A percentile compares a stretch with the other conserved stretches of the same genome.
Conservation (phyloP, 2,113 vertebrate genomes). For the Colinus virginianus region DNA sequence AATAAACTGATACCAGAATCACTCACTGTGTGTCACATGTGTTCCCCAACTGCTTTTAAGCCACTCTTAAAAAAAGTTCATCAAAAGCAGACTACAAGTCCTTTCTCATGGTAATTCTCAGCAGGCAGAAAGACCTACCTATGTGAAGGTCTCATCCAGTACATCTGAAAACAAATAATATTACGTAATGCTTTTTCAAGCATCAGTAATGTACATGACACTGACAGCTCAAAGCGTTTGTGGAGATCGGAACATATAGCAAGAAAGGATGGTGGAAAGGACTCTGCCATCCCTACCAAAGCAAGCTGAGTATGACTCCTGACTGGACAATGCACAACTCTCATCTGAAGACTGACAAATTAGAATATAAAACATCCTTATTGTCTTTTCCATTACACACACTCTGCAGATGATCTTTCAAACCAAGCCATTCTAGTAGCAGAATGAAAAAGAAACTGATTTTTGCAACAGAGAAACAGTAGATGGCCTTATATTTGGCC, state of each 20-base stretch:
- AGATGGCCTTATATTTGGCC: background rate
- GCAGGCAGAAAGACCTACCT: background rate
- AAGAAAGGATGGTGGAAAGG: background rate
- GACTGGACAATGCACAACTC: background rate
- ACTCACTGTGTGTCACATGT: accelerated
- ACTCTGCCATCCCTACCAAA: background rate
- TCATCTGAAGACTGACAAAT: background rate
- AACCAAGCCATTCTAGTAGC: no score
- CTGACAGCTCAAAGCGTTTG: background rate
- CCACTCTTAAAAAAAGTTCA: background rate
- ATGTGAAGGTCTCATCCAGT: accelerated
- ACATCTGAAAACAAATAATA: background rate
- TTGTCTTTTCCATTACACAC: background rate
- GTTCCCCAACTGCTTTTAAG: background rate
- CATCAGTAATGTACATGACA: background rate
- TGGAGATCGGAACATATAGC: background rate
- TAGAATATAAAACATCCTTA: background rate
- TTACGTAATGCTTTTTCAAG: accelerated
- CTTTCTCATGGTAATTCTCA: background rate
- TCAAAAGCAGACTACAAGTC: background rate
- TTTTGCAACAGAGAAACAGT: background rate
- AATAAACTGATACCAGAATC: background rate
- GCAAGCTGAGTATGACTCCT: background rate
- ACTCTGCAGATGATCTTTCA: no score
- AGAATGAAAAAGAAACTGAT: background rate